Evolutionary conservation across 2,113 vertebrate species (phyloP), one percentile per base, ranked within the genome.

Genomic region (Chaetorhynchus papuensis): DNA sequence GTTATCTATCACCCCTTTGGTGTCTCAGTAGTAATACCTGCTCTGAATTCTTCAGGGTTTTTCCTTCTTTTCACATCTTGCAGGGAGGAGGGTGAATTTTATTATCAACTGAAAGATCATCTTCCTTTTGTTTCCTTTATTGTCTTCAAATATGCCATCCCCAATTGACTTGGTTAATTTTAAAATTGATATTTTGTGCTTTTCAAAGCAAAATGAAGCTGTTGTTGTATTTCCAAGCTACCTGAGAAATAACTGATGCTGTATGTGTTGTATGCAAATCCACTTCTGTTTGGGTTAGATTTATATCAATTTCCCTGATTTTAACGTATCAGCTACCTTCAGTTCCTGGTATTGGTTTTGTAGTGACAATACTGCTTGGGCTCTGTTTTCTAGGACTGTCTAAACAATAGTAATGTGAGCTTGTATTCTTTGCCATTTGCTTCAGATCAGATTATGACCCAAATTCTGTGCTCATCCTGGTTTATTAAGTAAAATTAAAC

Each of bases 1-100:
- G 92, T 97, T 95, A 96, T 93, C 94, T 95, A 94, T 97, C 89
- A 74, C 72, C 74, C 80, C 56, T 96, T 97, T 93, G 80, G 85
- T 88, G 94, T 97, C 93, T 96, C 72, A 53, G 39, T 59, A 90
- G 81, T 87, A 92, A 95, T 47, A 83, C 33, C 31, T 2, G 4
- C 94, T 97, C 65, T 95, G 89, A 96, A 78, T 41, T 77, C 86
- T 76, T 84, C 2, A 11, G 64, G 33, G 27, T 50, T 83, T 93
- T 93, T 81, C 17, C 23, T 68, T 56, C n/a, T 80, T 86, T 85
- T 77, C 33, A 20, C 30, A 45, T 63, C 54, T 91, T 96, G 31
- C 12, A 28, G 42, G 49, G 28, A 44, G 35, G n/a, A 79, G 57
- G 37, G 47, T 64, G 47, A 83, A 79, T 96, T 95, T 94, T 93